Evolutionary conservation across 2,888 invertebrate genomes (phyloP).

Genomic region (Palloptera scutellata): DNA sequence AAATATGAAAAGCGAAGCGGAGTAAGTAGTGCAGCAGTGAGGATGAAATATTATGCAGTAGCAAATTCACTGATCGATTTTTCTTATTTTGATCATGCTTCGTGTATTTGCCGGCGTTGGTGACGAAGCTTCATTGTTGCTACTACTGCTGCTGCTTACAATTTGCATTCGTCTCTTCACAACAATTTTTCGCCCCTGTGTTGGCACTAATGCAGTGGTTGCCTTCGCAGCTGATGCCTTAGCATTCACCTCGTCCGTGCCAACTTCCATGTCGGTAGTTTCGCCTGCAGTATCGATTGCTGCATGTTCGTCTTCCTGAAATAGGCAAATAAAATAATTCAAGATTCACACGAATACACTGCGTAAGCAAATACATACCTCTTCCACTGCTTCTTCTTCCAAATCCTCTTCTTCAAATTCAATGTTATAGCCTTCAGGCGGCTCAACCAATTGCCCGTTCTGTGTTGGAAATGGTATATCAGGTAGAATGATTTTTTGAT

Average conservation of each 20-base stretch:
- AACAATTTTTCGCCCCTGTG: conserved; percentile 52
- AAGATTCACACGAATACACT: background rate
- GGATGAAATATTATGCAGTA: no score
- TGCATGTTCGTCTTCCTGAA: conserved; percentile 53
- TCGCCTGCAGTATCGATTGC: conserved; percentile 41
- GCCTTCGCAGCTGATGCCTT: conserved; percentile 38
- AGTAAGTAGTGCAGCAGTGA: background rate
- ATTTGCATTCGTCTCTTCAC: conserved; percentile 57
- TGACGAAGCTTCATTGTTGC: conserved; percentile 21
- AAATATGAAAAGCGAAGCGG: conserved; percentile 3
- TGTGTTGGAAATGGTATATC: conserved; percentile 79
- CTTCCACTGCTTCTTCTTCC: conserved; percentile 66
- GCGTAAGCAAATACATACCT: conserved; percentile 48
- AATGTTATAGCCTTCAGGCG: conserved; percentile 66
- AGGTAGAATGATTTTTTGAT: conserved; percentile 69
- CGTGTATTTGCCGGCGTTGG: conserved; percentile 2
- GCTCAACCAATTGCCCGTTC: conserved; percentile 74
- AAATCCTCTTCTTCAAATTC: conserved; percentile 68
- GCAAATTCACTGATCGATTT: conserved; percentile 48
- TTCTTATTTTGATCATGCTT: conserved; percentile 49
- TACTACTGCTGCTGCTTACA: conserved; percentile 31
- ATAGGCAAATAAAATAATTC: background rate
- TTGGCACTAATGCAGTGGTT: conserved; percentile 44
- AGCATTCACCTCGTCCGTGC: conserved; percentile 25
- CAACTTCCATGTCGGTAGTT: conserved; percentile 28